phyloP scores from a whole-genome alignment of 2,888 invertebrate genomes.

The Crematogaster levior region DNA sequence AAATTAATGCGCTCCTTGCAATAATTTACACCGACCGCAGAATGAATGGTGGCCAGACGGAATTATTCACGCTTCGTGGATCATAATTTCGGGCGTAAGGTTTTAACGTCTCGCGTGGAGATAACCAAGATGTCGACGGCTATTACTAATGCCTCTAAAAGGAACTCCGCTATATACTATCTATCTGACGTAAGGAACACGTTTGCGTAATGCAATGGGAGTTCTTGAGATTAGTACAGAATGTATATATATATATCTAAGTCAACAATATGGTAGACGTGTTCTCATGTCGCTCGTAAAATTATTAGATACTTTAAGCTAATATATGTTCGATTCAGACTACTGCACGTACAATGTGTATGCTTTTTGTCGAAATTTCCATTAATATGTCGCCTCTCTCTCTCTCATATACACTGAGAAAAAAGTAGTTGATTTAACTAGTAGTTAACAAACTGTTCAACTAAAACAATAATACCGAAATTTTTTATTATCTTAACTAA shows the following conservation, averaged over 20 bases:
- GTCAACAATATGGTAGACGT: background rate
- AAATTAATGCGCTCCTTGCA: constrained; percentile 81
- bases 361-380: background rate
- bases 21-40: constrained; percentile 79
- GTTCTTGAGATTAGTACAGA: background rate
- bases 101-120: constrained; percentile 55
- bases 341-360: too few relatives aligned
- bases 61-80: constrained; percentile 80
- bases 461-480: too few relatives aligned
- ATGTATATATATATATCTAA: too few relatives aligned
- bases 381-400: constrained; percentile 6
- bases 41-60: constrained; percentile 80
- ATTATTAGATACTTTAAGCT: constrained; percentile 28
- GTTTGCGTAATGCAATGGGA: background rate
- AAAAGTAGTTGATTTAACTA: too few relatives aligned
- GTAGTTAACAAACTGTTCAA: too few relatives aligned
- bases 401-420: too few relatives aligned
- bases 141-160: constrained; percentile 28
- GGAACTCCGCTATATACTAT: background rate
- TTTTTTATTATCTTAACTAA: too few relatives aligned
- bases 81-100: constrained; percentile 67
- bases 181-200: background rate
- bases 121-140: constrained; percentile 43
- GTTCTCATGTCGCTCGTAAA: background rate
- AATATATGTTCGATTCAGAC: background rate